Percentiles rank a stretch among this genome's conserved stretches.
phyloP scores from a whole-genome alignment of 2,797 vertebrate genomes.

The Galaxias olidus region DNA sequence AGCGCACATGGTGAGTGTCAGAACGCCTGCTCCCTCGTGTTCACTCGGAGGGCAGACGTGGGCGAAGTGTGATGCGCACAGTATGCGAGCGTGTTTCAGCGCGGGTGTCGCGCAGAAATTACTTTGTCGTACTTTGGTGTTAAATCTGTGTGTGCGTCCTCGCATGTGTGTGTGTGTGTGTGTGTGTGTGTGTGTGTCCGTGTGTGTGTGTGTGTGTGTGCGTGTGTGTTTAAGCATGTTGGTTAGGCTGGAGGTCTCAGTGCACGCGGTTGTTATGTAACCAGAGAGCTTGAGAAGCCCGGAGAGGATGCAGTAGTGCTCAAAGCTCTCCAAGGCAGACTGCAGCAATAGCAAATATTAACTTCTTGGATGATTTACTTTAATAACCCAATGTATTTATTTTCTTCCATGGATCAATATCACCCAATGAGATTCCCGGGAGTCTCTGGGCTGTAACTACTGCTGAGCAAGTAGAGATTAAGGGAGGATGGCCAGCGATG shows the following conservation, averaged over 20 bases:
- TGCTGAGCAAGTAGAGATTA: too few species aligned
- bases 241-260: constrained; percentile 34
- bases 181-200: constrained; percentile 24
- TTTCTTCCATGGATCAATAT: neutral
- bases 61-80: neutral
- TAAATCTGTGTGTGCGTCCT: neutral
- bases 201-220: constrained; percentile 3
- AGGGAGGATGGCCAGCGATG: too few species aligned
- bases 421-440: constrained; percentile 25
- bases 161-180: constrained; percentile 11
- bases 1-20: constrained; percentile 67
- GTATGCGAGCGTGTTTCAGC: constrained; percentile 4
- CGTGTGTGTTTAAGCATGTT: constrained; percentile 15
- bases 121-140: neutral
- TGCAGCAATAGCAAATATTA: neutral
- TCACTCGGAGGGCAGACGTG: neutral
- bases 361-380: too few species aligned
- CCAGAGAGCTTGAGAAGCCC: constrained; percentile 36
- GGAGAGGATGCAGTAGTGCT: constrained; percentile 39
- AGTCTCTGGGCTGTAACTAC: neutral
- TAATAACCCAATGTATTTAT: too few species aligned
- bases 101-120: constrained; percentile 2
- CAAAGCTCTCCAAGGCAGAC: constrained; percentile 37
- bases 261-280: constrained; percentile 56
- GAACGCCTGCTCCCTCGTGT: constrained; percentile 23